Evolutionary conservation across 2,113 vertebrate genomes (phyloP), one percentile per base, ranked within the genome.

Genomic region (Rattus rattus): DNA sequence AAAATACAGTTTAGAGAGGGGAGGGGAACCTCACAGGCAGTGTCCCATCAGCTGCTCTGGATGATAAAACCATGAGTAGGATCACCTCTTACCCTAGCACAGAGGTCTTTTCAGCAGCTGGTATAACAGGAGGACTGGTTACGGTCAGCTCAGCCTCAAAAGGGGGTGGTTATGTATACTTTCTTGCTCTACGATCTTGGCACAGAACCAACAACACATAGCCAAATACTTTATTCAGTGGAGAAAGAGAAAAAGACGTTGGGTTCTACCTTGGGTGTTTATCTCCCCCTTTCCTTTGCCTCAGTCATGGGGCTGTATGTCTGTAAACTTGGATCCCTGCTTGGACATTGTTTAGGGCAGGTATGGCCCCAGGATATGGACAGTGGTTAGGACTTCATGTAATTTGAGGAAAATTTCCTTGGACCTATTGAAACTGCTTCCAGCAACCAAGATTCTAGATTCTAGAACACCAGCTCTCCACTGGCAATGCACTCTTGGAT

Each of bases 1-100:
- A 97, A 97, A 87, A 96, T 54, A 87, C 72, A 97, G 52, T 94
- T 94, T 63, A 54, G 43, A 10, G 89, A 92, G 69, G 69, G 69
- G 43, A 88, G 76, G 81, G n/a, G 2, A 61, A 28, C 77, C 93
- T 96, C 61, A 19, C n/a, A 93, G 70, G 33, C 22, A 6, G 22
- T 83, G 14, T 80, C 33, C 20, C 30, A 28, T 95, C 95, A 79
- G 77, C 77, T 81, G 30, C 3, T 94, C 59, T 93, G 96, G 61
- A 94, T 80, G 54, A 80, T 39, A 96, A 80, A 93, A 69, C 56
- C 33, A 47, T 76, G 26, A 88, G 61, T 61, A 26, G 80, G 80
- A 39, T 33, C 91, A 43, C 20, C 94, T 95, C 70, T 26, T 8
- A 22, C 56, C 26, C 54, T 61, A 28, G 73, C n/a, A 61, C 8